Conservation (phyloP, 1,140 invertebrate genomes). For the Drosophila grimshawi region DNA sequence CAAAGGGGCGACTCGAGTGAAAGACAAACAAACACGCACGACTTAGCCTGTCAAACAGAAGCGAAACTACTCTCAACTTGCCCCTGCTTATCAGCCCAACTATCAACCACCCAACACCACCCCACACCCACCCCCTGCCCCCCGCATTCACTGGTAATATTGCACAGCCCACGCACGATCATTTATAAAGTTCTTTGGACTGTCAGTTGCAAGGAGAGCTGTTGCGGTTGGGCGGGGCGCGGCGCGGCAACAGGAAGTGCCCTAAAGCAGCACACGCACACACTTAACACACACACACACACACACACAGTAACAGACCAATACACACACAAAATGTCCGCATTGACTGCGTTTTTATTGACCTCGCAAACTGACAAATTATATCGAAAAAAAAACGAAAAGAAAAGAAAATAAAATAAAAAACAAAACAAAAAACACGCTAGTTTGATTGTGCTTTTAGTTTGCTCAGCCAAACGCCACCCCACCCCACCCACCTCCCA, state of each 20-base stretch:
- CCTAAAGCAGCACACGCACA: constrained; percentile 60
- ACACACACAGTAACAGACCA: neutral
- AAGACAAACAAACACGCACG: constrained; percentile 73
- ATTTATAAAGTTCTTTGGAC: constrained; percentile 70
- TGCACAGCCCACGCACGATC: constrained; percentile 57
- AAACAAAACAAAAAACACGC: constrained; percentile 31
- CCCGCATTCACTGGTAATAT: neutral
- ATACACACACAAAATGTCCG: constrained; percentile 8
- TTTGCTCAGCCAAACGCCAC: constrained; percentile 4
- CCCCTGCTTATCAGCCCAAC: constrained; percentile 1
- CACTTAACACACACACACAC: neutral
- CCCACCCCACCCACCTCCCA: neutral
- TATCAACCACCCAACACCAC: constrained; percentile 12
- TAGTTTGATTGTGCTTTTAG: constrained; percentile 72
- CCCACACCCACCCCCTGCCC: neutral
- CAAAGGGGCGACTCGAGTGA: constrained; percentile 43
- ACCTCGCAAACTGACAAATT: constrained; percentile 30
- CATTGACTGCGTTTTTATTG: constrained; percentile 38
- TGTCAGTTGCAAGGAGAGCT: constrained; percentile 56
- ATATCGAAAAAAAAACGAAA: constrained; percentile 17
- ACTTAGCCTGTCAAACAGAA: constrained; percentile 47
- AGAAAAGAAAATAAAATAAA: constrained; percentile 4
- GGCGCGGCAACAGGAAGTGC: constrained; percentile 59
- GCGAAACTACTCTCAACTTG: neutral
- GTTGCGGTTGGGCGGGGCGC: neutral